Conservation (phyloP, 1,140 invertebrate species). For the Chrysoperla carnea region DNA sequence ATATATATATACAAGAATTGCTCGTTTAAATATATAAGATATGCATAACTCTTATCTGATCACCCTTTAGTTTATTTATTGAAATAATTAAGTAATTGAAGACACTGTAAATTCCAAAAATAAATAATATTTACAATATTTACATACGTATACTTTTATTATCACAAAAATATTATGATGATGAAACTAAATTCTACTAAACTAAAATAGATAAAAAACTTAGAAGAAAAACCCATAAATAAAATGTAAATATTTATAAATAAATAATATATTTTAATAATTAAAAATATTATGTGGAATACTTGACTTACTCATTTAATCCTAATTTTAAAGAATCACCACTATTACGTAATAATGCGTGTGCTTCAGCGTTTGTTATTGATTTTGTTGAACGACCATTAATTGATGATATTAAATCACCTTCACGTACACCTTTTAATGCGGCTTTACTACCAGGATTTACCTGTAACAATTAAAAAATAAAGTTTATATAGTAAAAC, state of each 20-base stretch:
- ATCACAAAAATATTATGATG: no score
- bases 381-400: slow-evolving; percentile 49
- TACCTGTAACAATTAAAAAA: slow-evolving; percentile 39
- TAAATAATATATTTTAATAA: background rate
- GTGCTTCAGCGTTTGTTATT: slow-evolving; percentile 56
- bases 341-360: slow-evolving; percentile 48
- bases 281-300: no score
- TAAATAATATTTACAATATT: no score
- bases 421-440: slow-evolving; percentile 54
- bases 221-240: background rate
- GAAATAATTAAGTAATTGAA: no score
- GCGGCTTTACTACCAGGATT: slow-evolving; percentile 68
- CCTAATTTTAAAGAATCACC: slow-evolving; percentile 50
- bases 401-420: slow-evolving; percentile 62
- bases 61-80: no score
- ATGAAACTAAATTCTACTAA: no score
- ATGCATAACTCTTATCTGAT: no score
- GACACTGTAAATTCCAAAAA: no score
- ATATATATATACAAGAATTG: no score
- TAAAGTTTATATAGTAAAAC: slow-evolving; percentile 2
- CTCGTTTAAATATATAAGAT: no score
- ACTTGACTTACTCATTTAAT: slow-evolving; percentile 49
- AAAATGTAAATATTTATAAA: background rate
- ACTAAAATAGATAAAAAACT: no score
- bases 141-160: no score